Conservation (phyloP, 2,113 vertebrate genomes). For the Hippolais icterina region DNA sequence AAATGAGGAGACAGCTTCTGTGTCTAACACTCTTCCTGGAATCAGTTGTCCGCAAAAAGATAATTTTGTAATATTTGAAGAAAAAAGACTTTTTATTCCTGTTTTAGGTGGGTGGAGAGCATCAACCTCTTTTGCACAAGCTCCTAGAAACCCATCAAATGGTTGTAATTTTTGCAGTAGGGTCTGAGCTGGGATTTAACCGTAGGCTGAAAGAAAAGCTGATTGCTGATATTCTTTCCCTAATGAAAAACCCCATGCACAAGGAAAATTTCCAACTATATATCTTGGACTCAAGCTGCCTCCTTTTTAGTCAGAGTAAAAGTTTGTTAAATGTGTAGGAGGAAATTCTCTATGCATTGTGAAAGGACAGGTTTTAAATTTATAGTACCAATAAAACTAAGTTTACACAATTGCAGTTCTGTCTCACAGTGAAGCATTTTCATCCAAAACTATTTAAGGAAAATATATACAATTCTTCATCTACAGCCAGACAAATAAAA, state of each 20-base stretch:
- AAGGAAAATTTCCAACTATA: not conserved
- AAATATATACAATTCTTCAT: not conserved
- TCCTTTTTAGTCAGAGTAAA: not conserved
- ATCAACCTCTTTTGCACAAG: not conserved
- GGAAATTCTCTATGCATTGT: not conserved
- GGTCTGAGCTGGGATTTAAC: not conserved
- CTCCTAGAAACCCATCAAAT: not conserved
- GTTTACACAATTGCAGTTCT: not conserved
- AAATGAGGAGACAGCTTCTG: not conserved
- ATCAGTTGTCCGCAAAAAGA: not conserved
- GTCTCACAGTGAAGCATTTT: not conserved
- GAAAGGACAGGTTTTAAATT: not conserved
- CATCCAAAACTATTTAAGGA: constrained; percentile 7
- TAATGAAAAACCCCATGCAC: not conserved
- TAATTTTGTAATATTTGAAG: not conserved
- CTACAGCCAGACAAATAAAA: constrained; percentile 7
- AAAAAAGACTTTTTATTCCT: not conserved
- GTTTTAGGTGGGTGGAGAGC: not conserved
- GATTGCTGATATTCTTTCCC: not conserved
- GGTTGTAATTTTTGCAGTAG: not conserved
- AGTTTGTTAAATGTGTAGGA: not conserved
- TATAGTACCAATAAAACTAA: not conserved
- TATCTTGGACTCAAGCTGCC: not conserved
- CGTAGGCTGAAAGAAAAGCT: not conserved
- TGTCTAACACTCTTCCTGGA: not conserved